Evolutionary conservation across 1,140 invertebrate species (phyloP).

Genomic region (Dendroctonus ponderosae): DNA sequence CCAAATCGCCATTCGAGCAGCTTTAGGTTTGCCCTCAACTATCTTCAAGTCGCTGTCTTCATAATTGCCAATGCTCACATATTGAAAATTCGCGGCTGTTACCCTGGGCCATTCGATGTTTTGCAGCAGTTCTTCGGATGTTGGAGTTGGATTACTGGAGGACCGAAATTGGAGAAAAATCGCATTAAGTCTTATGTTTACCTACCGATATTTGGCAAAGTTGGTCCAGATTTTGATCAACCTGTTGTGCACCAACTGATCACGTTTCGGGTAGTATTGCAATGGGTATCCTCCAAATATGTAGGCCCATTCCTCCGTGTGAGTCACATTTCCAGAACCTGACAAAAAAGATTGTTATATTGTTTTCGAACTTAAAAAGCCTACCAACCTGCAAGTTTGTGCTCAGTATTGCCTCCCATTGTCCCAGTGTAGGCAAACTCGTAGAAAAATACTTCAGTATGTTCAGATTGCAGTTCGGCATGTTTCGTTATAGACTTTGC

Average conservation of each 20-base stretch:
- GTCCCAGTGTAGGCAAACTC: slow-evolving; percentile 39
- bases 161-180: slow-evolving; percentile 2
- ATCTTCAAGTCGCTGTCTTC: slow-evolving; percentile 3
- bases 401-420: slow-evolving; percentile 10
- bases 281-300: slow-evolving; percentile 5
- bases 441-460: slow-evolving; percentile 38
- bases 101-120: slow-evolving; percentile 24
- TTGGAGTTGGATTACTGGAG: slow-evolving; percentile 33
- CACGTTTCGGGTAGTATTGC: slow-evolving; percentile 3
- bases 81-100: slow-evolving; percentile 14
- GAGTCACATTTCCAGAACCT: slow-evolving; percentile 28
- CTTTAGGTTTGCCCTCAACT: slow-evolving; percentile 13
- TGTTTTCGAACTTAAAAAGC: background rate
- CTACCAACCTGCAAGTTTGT: slow-evolving; percentile 12
- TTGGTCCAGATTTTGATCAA: slow-evolving; percentile 63
- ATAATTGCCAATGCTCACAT: slow-evolving; percentile 24
- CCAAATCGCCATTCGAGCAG: slow-evolving; percentile 49
- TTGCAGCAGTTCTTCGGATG: slow-evolving; percentile 14
- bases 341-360: slow-evolving; percentile 9
- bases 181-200: background rate
- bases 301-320: slow-evolving; percentile 23
- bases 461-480: slow-evolving; percentile 32
- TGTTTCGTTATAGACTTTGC: slow-evolving; percentile 18
- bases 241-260: slow-evolving; percentile 39
- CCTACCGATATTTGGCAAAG: slow-evolving; percentile 64